These are phyloP conservation scores for Mactra quadrangularis DNA, from an alignment of 1,140 invertebrate species.

Conservation along the genomic window DNA sequence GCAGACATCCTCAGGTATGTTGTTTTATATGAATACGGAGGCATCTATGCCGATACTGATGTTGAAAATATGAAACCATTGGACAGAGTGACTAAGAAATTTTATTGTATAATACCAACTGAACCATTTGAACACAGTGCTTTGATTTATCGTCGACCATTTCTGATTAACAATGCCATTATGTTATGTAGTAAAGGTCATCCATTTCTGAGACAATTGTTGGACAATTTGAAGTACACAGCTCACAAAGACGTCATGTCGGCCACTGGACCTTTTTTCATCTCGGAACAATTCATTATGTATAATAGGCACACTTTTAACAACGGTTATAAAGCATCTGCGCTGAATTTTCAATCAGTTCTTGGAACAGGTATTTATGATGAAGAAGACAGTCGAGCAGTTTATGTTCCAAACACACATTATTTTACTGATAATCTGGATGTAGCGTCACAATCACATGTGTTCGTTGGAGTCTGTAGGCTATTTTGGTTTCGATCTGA, in stretches of 20 bases:
- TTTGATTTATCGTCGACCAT: neutral
- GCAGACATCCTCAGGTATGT: neutral
- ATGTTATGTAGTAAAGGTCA: neutral
- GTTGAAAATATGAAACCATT: neutral
- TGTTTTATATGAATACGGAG: constrained; percentile 6
- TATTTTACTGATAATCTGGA: too few species aligned
- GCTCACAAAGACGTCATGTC: neutral
- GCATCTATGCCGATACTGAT: constrained; percentile 12
- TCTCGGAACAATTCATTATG: too few species aligned
- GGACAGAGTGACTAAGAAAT: neutral
- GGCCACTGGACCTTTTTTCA: neutral
- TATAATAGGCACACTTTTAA: too few species aligned
- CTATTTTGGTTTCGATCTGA: too few species aligned
- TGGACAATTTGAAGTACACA: neutral
- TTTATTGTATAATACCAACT: neutral
- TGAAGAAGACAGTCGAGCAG: too few species aligned
- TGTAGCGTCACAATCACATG: too few species aligned
- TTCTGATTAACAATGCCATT: constrained; percentile 1
- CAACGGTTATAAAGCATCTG: too few species aligned
- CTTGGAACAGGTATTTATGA: too few species aligned
- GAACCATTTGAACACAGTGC: neutral
- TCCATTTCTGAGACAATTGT: neutral
- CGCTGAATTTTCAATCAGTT: too few species aligned
- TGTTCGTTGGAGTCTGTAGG: too few species aligned
- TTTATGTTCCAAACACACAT: too few species aligned